Percentiles rank a stretch among this genome's conserved stretches.
These are phyloP conservation scores for Petrosia ficiformis DNA, from an alignment of 37 sponge, comb jelly and placozoan species.

Conservation along the genomic window DNA sequence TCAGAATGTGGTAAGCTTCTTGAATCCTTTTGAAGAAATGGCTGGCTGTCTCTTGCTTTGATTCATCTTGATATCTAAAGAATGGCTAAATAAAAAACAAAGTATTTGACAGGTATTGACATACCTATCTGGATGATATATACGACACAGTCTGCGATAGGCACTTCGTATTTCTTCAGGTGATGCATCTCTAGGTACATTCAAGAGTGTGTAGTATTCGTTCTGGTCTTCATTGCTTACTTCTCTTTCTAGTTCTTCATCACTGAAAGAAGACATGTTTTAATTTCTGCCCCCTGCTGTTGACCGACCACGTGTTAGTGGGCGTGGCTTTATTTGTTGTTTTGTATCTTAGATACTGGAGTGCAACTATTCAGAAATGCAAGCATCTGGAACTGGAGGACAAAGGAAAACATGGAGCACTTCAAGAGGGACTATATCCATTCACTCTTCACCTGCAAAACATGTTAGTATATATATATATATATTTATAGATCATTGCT, in stretches of 20 bases:
- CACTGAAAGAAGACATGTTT: constrained; percentile 1
- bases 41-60: constrained; percentile 70
- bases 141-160: constrained; percentile 74
- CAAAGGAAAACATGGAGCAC: no score
- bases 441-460: no score
- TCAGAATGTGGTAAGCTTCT: constrained; percentile 89
- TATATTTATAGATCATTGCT: no score
- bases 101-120: not conserved
- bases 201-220: constrained; percentile 83
- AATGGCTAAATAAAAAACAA: not conserved
- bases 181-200: constrained; percentile 63
- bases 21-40: constrained; percentile 67
- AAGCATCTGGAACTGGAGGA: no score
- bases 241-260: constrained; percentile 11
- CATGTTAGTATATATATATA: no score
- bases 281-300: not conserved
- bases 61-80: constrained; percentile 38
- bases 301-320: not conserved
- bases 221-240: constrained; percentile 28
- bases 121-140: constrained; percentile 93
- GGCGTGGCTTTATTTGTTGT: no score
- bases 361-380: no score
- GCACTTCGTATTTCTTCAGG: constrained; percentile 80
- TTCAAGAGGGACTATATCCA: no score
- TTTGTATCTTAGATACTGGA: no score